Conservation (phyloP, 2,113 vertebrate genomes). For the Menura novaehollandiae region DNA sequence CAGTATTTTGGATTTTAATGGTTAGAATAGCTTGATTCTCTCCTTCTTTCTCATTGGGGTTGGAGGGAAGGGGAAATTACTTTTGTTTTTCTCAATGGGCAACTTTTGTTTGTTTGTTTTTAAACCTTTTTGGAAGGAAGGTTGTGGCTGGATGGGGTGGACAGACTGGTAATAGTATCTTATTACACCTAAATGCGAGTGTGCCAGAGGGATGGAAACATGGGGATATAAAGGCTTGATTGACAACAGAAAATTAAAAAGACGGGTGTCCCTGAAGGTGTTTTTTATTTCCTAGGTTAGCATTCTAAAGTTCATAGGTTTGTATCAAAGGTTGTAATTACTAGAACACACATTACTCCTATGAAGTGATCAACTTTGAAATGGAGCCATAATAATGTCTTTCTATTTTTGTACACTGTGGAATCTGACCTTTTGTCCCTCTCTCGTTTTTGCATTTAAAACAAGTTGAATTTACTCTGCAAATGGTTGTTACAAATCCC, state of each 20-base stretch:
- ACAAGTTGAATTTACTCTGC: background rate
- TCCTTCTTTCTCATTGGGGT: background rate
- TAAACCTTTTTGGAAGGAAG: background rate
- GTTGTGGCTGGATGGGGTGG: background rate
- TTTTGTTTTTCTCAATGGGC: background rate
- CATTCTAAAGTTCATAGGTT: background rate
- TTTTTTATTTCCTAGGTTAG: background rate
- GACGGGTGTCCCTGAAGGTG: background rate
- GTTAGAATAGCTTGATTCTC: background rate
- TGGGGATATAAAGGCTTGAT: background rate
- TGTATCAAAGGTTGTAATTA: background rate
- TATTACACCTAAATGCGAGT: background rate
- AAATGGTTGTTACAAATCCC: background rate
- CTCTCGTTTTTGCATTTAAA: background rate
- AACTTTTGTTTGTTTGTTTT: background rate
- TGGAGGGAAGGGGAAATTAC: background rate
- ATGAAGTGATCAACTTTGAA: background rate
- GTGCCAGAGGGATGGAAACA: background rate
- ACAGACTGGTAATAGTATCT: background rate
- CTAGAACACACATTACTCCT: background rate
- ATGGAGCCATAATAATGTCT: background rate
- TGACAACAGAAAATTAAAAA: background rate
- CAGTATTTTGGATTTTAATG: background rate
- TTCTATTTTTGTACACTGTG: background rate
- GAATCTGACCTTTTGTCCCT: slow-evolving; percentile 26